Base-by-base conservation (phyloP, 2,113 vertebrate species). In the Lontra canadensis region DNA sequence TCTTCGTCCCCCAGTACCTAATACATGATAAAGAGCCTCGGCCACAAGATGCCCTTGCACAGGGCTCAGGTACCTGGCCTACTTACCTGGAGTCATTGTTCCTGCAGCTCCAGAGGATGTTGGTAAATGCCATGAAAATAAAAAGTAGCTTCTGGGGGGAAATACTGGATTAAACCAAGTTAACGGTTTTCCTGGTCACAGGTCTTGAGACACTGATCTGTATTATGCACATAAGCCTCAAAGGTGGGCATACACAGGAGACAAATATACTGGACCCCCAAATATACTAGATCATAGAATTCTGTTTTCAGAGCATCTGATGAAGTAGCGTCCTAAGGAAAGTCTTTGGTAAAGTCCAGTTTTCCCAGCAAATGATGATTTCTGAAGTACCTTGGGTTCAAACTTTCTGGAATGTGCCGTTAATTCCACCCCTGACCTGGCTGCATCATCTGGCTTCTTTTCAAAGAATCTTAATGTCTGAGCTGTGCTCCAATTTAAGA, bases 41-140 rank as follows among this genome's bases (percentile, higher is more conserved):
- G 36, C 15, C 18, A 17, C 15, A 4, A 18, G 6, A 0, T 5
- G 0, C 6, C 12, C 4, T 8, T 4, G 52, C 29, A 23, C 0
- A 0, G 10, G 10, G 3, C 18, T 39, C 21, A 11, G 7, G 34
- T 1, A 18, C 36, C 59, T 5, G 1, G 15, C 26, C 49, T 71
- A 44, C 49, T 55, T 29, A 23, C 9, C 1, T 12, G 18, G 57
- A 52, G n/a, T 34, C 23, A 21, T 67, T 36, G 17, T 47, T n/a
- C 34, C 26, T 42, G 34, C 36, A 73, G 34, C 15, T 78, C 4
- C 15, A 26, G 0, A 12, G 3, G 9, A 49, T n/a, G n/a, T 12
- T 15, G 79, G 36, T 7, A 67, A 49, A 47, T 11, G 3, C 15
- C 25, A 3, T 21, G 20, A 82, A 88, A 82, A 49, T 18, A 71